phyloP scores from a whole-genome alignment of 2,113 vertebrate species.

The Ellobius talpinus region DNA sequence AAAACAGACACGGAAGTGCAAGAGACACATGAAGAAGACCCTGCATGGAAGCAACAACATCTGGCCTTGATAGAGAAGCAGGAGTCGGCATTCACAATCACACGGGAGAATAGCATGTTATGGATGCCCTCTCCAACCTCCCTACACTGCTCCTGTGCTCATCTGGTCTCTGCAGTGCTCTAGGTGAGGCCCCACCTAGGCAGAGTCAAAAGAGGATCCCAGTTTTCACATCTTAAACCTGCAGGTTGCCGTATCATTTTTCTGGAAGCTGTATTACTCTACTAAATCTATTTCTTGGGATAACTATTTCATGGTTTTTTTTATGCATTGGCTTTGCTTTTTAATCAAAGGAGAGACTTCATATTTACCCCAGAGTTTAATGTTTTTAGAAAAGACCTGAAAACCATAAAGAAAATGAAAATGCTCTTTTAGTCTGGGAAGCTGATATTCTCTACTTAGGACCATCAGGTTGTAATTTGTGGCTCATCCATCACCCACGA shows the following conservation, averaged over 20 bases:
- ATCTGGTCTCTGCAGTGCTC: neutral
- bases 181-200: neutral
- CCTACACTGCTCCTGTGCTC: accelerated
- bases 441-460: neutral
- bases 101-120: neutral
- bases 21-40: neutral
- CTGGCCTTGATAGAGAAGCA: neutral
- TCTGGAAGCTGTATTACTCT: neutral
- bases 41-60: neutral
- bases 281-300: neutral
- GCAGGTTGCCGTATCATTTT: neutral
- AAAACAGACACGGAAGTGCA: accelerated
- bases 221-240: neutral
- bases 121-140: neutral
- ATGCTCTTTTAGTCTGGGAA: neutral
- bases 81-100: neutral
- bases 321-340: neutral
- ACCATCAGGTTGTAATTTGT: neutral
- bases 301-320: neutral
- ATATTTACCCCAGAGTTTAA: neutral
- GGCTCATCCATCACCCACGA: neutral
- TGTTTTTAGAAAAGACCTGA: slow-evolving; percentile 25
- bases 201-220: neutral
- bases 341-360: neutral
- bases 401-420: neutral